Conservation (phyloP, 2,888 invertebrate species). For the Agrypnus murinus region DNA sequence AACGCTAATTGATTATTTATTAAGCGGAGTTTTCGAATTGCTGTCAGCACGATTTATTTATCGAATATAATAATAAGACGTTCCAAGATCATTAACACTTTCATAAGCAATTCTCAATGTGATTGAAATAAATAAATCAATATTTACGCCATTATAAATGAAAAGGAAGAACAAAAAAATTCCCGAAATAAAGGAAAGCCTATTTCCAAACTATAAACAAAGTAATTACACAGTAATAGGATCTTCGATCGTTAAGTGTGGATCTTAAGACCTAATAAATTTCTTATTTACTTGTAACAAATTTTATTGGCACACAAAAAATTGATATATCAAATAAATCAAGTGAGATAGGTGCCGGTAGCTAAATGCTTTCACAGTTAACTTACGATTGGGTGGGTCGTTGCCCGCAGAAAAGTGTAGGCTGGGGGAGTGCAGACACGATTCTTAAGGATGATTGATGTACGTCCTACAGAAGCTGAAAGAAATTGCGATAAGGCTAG, state of each 20-base stretch:
- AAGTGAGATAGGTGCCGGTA: conserved; percentile 21
- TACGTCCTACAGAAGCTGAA: conserved; percentile 29
- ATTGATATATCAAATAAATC: conserved; percentile 40
- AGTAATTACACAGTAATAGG: conserved; percentile 4
- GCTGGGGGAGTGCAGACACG: conserved; percentile 31
- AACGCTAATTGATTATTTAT: conserved; percentile 59
- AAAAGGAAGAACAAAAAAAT: conserved; percentile 5
- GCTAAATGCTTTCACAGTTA: conserved; percentile 42
- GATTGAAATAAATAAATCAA: conserved; percentile 33
- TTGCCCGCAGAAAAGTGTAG: conserved; percentile 36
- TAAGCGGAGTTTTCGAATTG: conserved; percentile 45
- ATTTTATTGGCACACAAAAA: conserved; percentile 30
- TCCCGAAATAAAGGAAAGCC: not conserved
- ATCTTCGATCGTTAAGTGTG: not conserved
- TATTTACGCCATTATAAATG: too few species aligned
- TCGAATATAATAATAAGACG: conserved; percentile 58
- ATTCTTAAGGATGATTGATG: conserved; percentile 41
- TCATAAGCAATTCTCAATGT: conserved; percentile 51
- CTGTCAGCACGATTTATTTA: conserved; percentile 58
- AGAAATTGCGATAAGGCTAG: conserved; percentile 38
- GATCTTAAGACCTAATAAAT: conserved; percentile 21
- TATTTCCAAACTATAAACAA: conserved; percentile 9
- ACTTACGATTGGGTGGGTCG: conserved; percentile 43
- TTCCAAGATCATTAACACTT: conserved; percentile 56
- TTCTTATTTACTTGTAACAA: conserved; percentile 1